Conservation (phyloP, 2,113 vertebrate species). For the Myxocyprinus asiaticus region DNA sequence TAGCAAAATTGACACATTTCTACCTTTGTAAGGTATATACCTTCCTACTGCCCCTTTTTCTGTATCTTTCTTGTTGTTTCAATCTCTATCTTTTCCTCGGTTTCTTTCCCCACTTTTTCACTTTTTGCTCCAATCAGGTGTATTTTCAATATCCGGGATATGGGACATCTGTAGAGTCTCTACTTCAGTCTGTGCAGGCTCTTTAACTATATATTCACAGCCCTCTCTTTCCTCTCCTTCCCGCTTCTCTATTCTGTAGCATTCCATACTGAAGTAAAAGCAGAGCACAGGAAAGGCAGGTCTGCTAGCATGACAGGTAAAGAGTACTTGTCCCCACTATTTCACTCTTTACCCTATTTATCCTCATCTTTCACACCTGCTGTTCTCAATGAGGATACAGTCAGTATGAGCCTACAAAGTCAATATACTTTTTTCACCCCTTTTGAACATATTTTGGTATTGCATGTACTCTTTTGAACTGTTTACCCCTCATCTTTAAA, state of each 20-base stretch:
- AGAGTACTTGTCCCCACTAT: constrained; percentile 7
- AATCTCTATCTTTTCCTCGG: no score
- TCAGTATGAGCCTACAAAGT: background rate
- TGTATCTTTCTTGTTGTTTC: no score
- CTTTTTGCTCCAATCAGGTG: background rate
- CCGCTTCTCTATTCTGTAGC: constrained; percentile 62
- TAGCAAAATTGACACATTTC: no score
- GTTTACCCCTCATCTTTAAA: no score
- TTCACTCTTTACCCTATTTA: constrained; percentile 9
- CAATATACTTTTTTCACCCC: background rate
- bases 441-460: background rate
- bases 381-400: background rate
- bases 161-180: background rate
- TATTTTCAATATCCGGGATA: background rate
- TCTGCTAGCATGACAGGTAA: constrained; percentile 76
- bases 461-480: background rate
- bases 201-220: background rate
- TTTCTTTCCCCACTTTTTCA: background rate
- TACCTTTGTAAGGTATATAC: no score
- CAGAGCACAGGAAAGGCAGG: constrained; percentile 76
- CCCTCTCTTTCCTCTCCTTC: background rate
- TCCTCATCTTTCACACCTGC: background rate
- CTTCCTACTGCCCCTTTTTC: no score
- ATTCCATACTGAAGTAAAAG: constrained; percentile 73
- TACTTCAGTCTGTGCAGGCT: constrained; percentile 3